Evolutionary conservation across 2,113 vertebrate species (phyloP).

Genomic region (Myotis lucifugus): DNA sequence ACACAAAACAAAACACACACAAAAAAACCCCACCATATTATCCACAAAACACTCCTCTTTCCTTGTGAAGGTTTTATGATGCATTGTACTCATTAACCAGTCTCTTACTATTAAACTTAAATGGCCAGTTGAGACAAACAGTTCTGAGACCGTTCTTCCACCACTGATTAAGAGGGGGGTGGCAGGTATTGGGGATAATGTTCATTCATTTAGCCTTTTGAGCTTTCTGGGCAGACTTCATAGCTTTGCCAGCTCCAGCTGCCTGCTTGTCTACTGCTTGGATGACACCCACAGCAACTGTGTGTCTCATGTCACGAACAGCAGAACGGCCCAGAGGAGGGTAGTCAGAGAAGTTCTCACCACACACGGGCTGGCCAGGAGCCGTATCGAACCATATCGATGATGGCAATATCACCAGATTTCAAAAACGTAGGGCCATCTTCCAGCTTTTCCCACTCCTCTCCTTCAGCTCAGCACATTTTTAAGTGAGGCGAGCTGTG

Average conservation of each 20-base stretch:
- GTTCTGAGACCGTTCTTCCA: neutral
- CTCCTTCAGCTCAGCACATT: neutral
- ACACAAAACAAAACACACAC: neutral
- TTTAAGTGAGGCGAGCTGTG: neutral
- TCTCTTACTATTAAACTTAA: neutral
- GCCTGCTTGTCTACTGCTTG: neutral
- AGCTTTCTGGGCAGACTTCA: neutral
- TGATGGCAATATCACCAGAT: neutral
- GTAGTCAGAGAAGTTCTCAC: neutral
- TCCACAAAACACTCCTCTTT: neutral
- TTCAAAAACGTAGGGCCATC: neutral
- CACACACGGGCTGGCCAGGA: neutral
- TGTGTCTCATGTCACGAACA: neutral
- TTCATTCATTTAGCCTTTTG: no score
- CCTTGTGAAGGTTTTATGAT: neutral
- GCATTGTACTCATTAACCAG: neutral
- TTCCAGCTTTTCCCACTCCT: neutral
- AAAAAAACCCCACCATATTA: neutral
- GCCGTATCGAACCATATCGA: neutral
- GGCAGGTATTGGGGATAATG: neutral
- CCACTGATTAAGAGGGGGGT: neutral
- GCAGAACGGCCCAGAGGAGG: neutral
- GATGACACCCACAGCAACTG: neutral
- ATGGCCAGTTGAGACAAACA: neutral
- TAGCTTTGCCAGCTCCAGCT: neutral